These are phyloP conservation scores for Sphaeridia pumilis DNA, from an alignment of 2,888 invertebrate genomes.

Conservation along the genomic window DNA sequence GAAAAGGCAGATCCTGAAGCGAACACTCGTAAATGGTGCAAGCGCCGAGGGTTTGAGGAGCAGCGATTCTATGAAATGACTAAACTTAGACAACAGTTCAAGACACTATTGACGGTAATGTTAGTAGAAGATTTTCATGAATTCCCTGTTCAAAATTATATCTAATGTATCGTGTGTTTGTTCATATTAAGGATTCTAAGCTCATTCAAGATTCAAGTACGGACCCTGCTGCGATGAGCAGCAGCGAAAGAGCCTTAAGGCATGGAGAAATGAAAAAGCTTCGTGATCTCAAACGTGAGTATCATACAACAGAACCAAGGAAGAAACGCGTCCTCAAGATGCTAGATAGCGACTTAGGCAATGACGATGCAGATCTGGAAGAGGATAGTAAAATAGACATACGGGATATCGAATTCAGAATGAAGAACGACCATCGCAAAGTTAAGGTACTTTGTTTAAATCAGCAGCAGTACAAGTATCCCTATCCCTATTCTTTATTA, in stretches of 20 bases:
- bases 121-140: too few relatives aligned
- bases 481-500: too few relatives aligned
- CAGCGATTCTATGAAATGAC: constrained; percentile 94
- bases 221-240: constrained; percentile 41
- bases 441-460: constrained; percentile 47
- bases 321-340: constrained; percentile 61
- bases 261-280: constrained; percentile 83
- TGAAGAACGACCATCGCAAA: constrained; percentile 61
- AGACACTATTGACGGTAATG: constrained; percentile 61
- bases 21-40: constrained; percentile 67
- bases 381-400: constrained; percentile 53
- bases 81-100: constrained; percentile 80
- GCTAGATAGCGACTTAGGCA: constrained; percentile 52
- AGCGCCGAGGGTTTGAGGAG: constrained; percentile 81
- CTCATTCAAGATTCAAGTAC: constrained; percentile 31
- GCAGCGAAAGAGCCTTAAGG: constrained; percentile 64
- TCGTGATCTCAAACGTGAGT: constrained; percentile 61
- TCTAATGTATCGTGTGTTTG: neutral
- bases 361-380: constrained; percentile 48
- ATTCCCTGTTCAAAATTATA: too few relatives aligned
- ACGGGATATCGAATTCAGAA: constrained; percentile 73
- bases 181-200: constrained; percentile 24
- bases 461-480: neutral
- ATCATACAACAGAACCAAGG: constrained; percentile 56
- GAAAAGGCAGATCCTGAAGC: constrained; percentile 51